Conservation (phyloP, 2,888 invertebrate species). For the Tiliacea aurago region DNA sequence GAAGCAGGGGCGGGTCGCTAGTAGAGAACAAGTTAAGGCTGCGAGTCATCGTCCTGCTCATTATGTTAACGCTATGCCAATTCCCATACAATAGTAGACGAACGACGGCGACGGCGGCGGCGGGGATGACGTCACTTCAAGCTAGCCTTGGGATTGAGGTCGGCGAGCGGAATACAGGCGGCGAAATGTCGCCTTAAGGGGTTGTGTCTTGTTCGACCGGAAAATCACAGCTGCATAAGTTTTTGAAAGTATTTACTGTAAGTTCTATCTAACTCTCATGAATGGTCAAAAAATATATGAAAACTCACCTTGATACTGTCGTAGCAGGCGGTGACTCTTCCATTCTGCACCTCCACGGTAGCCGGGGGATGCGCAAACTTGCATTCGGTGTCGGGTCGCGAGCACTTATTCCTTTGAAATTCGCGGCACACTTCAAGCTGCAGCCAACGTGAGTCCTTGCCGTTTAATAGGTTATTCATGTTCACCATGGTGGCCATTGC, state of each 20-base stretch:
- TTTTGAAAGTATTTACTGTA: conserved; percentile 62
- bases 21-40: conserved; percentile 46
- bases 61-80: conserved; percentile 84
- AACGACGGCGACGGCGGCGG: conserved; percentile 72
- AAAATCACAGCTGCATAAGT: conserved; percentile 75
- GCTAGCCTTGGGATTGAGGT: conserved; percentile 89
- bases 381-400: conserved; percentile 99
- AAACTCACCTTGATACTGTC: conserved; percentile 99
- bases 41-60: conserved; percentile 82
- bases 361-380: conserved; percentile 99
- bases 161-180: conserved; percentile 85
- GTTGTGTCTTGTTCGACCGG: conserved; percentile 77
- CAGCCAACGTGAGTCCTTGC: conserved; percentile 99
- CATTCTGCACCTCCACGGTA: conserved; percentile 99
- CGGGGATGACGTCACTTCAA: conserved; percentile 85
- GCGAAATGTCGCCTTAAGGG: conserved; percentile 85
- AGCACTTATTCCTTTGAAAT: conserved; percentile 99
- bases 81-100: conserved; percentile 85
- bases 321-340: conserved; percentile 99
- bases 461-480: conserved; percentile 99
- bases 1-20: no score
- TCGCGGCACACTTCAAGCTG: conserved; percentile 99
- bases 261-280: conserved; percentile 1
- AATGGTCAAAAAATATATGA: conserved; percentile 9
- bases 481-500: conserved; percentile 97